These are phyloP conservation scores for Hirtodrosophila cameraria DNA, from an alignment of 2,888 invertebrate species.

Conservation along the genomic window DNA sequence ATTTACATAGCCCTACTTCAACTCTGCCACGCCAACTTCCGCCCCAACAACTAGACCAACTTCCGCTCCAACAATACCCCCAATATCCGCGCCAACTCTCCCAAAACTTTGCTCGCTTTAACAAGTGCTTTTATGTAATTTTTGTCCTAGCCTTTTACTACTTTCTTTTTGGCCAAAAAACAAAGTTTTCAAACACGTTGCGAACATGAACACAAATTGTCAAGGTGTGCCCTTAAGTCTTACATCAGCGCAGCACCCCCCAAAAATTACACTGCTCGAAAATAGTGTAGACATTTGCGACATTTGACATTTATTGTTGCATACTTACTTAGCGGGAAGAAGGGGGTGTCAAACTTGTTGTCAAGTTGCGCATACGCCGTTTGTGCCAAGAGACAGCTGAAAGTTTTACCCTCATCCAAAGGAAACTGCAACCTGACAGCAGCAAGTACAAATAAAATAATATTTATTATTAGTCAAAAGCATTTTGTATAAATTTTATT, in stretches of 20 bases:
- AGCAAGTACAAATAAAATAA: too few relatives aligned
- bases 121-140: slow-evolving; percentile 19
- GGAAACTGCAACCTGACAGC: too few relatives aligned
- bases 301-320: slow-evolving; percentile 31
- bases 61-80: too few relatives aligned
- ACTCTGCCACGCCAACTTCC: too few relatives aligned
- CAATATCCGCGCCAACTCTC: background rate
- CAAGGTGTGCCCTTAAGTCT: slow-evolving; percentile 29
- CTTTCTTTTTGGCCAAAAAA: slow-evolving; percentile 6
- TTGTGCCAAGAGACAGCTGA: background rate
- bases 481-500: too few relatives aligned
- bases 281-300: slow-evolving; percentile 4
- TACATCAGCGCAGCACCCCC: slow-evolving; percentile 2
- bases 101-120: slow-evolving; percentile 26
- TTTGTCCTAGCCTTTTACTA: slow-evolving; percentile 8
- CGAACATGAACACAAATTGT: slow-evolving; percentile 34
- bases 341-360: too few relatives aligned
- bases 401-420: background rate
- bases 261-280: slow-evolving; percentile 10
- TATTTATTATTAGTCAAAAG: too few relatives aligned
- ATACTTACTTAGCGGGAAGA: slow-evolving; percentile 11
- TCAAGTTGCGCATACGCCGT: slow-evolving; percentile 29
- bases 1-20: background rate
- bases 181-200: slow-evolving; percentile 37
- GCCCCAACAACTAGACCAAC: too few relatives aligned